phyloP scores from a whole-genome alignment of 2,888 invertebrate species.

The Eristalis arbustorum region DNA sequence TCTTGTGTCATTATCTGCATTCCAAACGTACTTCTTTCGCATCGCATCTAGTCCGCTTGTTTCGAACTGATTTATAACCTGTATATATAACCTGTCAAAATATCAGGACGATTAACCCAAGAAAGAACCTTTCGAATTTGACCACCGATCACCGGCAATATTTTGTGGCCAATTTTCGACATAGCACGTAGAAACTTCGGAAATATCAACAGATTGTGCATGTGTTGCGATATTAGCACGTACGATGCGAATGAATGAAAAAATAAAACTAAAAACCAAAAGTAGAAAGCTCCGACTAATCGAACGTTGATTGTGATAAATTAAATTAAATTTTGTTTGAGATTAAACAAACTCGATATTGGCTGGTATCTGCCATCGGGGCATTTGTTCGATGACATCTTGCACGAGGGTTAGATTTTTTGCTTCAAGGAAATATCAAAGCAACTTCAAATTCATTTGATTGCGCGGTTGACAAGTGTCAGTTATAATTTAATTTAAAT shows the following conservation, averaged over 20 bases:
- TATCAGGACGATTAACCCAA: background rate
- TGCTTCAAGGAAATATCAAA: background rate
- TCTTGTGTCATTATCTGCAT: too few species aligned
- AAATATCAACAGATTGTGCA: background rate
- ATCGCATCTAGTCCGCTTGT: too few species aligned
- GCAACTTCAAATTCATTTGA: background rate
- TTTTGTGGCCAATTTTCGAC: background rate
- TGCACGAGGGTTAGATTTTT: background rate
- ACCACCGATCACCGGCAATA: background rate
- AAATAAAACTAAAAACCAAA: background rate
- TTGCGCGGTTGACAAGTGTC: background rate
- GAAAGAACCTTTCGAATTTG: background rate
- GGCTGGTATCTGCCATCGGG: background rate
- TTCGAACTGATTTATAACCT: too few species aligned
- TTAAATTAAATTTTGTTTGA: constrained; percentile 3
- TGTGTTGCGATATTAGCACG: background rate
- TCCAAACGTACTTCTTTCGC: too few species aligned
- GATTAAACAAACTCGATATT: background rate
- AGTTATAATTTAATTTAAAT: background rate
- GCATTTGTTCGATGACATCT: background rate
- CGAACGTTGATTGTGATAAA: background rate
- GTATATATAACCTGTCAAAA: too few species aligned
- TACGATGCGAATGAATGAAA: background rate
- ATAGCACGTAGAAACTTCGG: background rate
- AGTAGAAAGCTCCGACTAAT: background rate